These are phyloP conservation scores for Hesperia comma DNA, from an alignment of 2,888 invertebrate genomes.

Conservation along the genomic window DNA sequence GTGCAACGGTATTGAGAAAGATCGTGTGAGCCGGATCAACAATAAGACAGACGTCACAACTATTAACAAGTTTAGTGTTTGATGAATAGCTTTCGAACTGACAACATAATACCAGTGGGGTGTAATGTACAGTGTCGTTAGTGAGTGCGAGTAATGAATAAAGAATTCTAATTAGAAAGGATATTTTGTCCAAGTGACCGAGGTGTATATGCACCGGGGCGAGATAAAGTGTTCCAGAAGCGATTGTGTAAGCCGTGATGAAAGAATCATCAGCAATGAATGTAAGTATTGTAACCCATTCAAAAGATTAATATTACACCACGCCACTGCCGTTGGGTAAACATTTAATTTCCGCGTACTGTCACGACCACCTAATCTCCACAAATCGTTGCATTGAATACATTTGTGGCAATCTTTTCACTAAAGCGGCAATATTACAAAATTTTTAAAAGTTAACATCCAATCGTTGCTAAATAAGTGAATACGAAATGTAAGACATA, in stretches of 20 bases:
- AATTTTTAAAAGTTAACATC: neutral
- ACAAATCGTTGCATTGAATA: slow-evolving; percentile 7
- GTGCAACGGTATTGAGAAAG: slow-evolving; percentile 46
- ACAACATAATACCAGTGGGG: slow-evolving; percentile 34
- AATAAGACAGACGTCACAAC: slow-evolving; percentile 42
- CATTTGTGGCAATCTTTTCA: slow-evolving; percentile 6
- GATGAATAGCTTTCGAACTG: slow-evolving; percentile 37
- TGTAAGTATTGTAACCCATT: slow-evolving; percentile 57
- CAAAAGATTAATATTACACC: slow-evolving; percentile 28
- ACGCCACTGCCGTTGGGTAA: neutral
- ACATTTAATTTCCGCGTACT: slow-evolving; percentile 35
- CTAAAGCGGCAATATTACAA: neutral
- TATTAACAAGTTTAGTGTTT: slow-evolving; percentile 24
- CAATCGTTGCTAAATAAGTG: neutral
- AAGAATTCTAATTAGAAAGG: slow-evolving; percentile 40
- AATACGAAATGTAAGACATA: too few species aligned
- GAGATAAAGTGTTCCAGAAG: slow-evolving; percentile 26
- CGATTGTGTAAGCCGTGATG: slow-evolving; percentile 46
- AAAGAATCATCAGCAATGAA: slow-evolving; percentile 67
- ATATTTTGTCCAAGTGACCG: slow-evolving; percentile 39
- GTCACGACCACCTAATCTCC: slow-evolving; percentile 27
- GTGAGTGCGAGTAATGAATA: slow-evolving; percentile 40
- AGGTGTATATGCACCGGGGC: slow-evolving; percentile 37
- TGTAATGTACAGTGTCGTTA: slow-evolving; percentile 39
- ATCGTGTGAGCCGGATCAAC: slow-evolving; percentile 47